phyloP scores from a whole-genome alignment of 2,888 invertebrate genomes.

The Rhamphomyia laevipes region DNA sequence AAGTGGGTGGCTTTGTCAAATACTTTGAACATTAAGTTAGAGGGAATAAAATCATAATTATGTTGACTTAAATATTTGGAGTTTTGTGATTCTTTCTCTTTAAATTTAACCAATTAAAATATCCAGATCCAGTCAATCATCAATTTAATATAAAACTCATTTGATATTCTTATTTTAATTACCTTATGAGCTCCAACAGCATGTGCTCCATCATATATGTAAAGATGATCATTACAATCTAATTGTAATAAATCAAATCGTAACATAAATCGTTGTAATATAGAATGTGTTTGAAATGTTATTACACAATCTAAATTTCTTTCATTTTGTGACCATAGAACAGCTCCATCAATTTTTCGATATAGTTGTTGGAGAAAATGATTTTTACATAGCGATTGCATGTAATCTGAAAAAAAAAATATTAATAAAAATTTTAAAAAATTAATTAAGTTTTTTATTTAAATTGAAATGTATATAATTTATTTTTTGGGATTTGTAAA shows the following conservation, averaged over 20 bases:
- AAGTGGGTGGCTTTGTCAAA: too few relatives aligned
- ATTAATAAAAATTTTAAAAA: slow-evolving; percentile 11
- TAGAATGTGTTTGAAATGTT: slow-evolving; percentile 90
- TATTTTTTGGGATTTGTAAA: too few relatives aligned
- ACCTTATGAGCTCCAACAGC: slow-evolving; percentile 82
- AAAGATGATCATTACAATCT: slow-evolving; percentile 89
- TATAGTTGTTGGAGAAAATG: slow-evolving; percentile 80
- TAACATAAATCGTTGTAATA: slow-evolving; percentile 87
- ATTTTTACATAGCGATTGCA: slow-evolving; percentile 81
- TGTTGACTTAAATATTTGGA: too few relatives aligned
- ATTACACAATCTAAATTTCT: slow-evolving; percentile 83
- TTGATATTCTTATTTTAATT: slow-evolving; percentile 15
- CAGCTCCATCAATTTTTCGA: slow-evolving; percentile 83
- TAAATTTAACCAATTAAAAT: too few relatives aligned
- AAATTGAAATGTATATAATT: too few relatives aligned
- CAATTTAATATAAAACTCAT: too few relatives aligned
- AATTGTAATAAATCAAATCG: slow-evolving; percentile 83
- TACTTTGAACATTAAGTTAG: too few relatives aligned
- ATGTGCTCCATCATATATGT: slow-evolving; percentile 86
- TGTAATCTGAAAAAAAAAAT: slow-evolving; percentile 58
- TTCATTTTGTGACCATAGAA: slow-evolving; percentile 82
- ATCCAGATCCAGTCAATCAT: too few relatives aligned
- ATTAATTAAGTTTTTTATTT: too few relatives aligned
- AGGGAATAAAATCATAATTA: too few relatives aligned
- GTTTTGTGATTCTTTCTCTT: too few relatives aligned